phyloP scores from a whole-genome alignment of 2,797 vertebrate genomes.

The Orientallactaga sibirica region DNA sequence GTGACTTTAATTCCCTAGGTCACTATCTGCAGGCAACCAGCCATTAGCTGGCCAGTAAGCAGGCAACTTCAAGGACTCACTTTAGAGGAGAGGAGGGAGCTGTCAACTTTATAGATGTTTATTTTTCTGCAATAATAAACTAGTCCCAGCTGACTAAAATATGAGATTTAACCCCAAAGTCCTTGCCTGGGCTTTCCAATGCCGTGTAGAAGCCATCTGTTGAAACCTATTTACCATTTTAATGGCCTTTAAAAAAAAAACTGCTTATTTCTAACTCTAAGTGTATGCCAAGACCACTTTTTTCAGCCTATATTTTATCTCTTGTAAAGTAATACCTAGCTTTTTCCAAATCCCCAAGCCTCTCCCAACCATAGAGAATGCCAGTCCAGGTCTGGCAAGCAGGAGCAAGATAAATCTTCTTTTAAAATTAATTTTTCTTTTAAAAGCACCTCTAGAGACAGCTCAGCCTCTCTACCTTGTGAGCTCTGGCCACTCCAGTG shows the following conservation, averaged over 20 bases:
- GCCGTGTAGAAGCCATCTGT: slow-evolving; percentile 76
- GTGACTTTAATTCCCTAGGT: slow-evolving; percentile 47
- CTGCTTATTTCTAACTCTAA: slow-evolving; percentile 68
- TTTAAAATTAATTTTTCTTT: too few relatives aligned
- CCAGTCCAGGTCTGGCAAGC: slow-evolving; percentile 24
- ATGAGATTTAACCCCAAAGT: slow-evolving; percentile 76
- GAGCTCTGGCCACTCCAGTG: neutral
- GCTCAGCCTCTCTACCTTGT: neutral
- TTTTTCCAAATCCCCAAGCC: slow-evolving; percentile 58
- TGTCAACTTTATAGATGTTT: slow-evolving; percentile 72
- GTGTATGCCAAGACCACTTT: slow-evolving; percentile 63
- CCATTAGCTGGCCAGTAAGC: slow-evolving; percentile 38
- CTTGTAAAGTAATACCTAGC: slow-evolving; percentile 34
- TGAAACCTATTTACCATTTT: slow-evolving; percentile 80
- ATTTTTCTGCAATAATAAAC: slow-evolving; percentile 72
- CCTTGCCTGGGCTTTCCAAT: slow-evolving; percentile 59
- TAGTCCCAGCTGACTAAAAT: slow-evolving; percentile 71
- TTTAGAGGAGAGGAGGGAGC: slow-evolving; percentile 19
- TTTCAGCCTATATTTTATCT: slow-evolving; percentile 63
- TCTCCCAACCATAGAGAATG: slow-evolving; percentile 28
- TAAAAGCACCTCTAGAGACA: too few relatives aligned
- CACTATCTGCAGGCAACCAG: neutral
- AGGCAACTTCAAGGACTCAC: slow-evolving; percentile 16
- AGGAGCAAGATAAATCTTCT: slow-evolving; percentile 44
- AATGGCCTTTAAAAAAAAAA: slow-evolving; percentile 56